These are phyloP conservation scores for Liparis tanakae DNA, from an alignment of 2,797 vertebrate species.

Conservation along the genomic window DNA sequence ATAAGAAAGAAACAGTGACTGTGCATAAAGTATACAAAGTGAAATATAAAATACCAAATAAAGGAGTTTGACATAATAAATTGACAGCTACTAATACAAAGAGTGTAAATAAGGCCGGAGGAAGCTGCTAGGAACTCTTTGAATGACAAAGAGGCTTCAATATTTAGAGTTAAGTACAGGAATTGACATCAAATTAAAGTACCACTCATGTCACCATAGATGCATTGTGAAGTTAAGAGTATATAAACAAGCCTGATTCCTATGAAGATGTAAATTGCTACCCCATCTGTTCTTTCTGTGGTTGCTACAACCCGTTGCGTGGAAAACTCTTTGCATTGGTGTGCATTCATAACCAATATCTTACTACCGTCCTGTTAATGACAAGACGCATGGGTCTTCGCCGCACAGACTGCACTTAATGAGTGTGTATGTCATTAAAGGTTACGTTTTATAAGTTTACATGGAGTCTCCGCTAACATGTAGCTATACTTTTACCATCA, in stretches of 20 bases:
- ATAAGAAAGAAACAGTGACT: too few relatives aligned
- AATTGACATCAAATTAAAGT: not conserved
- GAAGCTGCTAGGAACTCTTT: not conserved
- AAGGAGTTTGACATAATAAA: not conserved
- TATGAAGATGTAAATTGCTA: not conserved
- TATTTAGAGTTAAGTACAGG: not conserved
- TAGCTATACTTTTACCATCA: not conserved
- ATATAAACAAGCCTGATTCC: not conserved
- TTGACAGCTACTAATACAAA: not conserved
- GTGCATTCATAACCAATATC: not conserved
- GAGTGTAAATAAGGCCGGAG: not conserved
- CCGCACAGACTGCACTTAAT: not conserved
- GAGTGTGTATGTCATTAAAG: not conserved
- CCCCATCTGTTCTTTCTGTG: not conserved
- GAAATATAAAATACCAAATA: too few relatives aligned
- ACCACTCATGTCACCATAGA: not conserved
- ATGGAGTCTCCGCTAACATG: fast-evolving
- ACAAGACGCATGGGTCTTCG: not conserved
- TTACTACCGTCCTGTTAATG: not conserved
- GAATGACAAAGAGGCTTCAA: not conserved
- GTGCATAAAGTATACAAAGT: too few relatives aligned
- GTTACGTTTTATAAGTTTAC: too few relatives aligned
- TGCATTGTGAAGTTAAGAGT: not conserved
- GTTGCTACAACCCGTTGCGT: conserved; percentile 9
- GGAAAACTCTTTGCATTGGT: not conserved